phyloP scores from a whole-genome alignment of 2,888 invertebrate genomes.

The Choristoneura rosaceana region DNA sequence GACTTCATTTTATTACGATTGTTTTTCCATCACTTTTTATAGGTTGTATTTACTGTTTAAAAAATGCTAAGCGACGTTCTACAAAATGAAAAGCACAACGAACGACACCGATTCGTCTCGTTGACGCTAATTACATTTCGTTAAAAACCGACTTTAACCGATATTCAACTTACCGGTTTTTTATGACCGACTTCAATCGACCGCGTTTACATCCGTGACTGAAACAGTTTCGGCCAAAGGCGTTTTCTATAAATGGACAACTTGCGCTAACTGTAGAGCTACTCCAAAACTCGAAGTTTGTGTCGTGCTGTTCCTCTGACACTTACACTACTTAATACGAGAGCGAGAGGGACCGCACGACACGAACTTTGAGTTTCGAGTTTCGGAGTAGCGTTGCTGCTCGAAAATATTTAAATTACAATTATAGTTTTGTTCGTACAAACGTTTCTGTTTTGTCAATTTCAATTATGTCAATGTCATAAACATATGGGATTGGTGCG shows the following conservation, averaged over 20 bases:
- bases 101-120: slow-evolving; percentile 42
- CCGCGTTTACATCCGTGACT: slow-evolving; percentile 9
- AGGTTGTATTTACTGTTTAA: slow-evolving; percentile 45
- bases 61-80: slow-evolving; percentile 49
- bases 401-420: too few species aligned
- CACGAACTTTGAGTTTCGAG: too few species aligned
- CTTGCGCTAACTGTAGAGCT: too few species aligned
- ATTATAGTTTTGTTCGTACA: background rate
- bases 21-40: slow-evolving; percentile 71
- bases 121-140: slow-evolving; percentile 39
- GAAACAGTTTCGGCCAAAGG: slow-evolving; percentile 10
- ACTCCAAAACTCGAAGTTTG: too few species aligned
- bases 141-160: slow-evolving; percentile 28
- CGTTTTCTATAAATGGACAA: slow-evolving; percentile 1
- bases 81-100: slow-evolving; percentile 45
- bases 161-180: slow-evolving; percentile 24
- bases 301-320: too few species aligned
- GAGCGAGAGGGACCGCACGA: too few species aligned
- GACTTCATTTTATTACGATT: slow-evolving; percentile 73
- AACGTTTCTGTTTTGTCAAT: background rate
- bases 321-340: too few species aligned
- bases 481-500: background rate
- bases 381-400: too few species aligned
- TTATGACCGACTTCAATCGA: background rate
- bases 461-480: background rate